phyloP scores from a whole-genome alignment of 2,113 vertebrate genomes.

The Madoqua kirkii region DNA sequence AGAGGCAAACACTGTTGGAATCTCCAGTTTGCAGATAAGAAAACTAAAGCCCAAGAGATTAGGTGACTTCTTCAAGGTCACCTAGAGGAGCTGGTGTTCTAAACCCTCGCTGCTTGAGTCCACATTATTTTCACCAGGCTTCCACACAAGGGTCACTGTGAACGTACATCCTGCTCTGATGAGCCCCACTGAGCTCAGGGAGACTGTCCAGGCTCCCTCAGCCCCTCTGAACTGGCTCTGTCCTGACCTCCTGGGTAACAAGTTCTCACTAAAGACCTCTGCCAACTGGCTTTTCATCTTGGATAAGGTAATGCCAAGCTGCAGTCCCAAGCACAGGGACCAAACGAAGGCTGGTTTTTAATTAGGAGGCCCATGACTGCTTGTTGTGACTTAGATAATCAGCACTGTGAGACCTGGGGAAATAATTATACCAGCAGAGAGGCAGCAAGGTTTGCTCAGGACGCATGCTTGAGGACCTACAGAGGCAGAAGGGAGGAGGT shows the following conservation, averaged over 20 bases:
- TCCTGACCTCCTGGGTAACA: not conserved
- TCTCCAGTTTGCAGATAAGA: not conserved
- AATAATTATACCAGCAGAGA: not conserved
- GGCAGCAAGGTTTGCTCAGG: not conserved
- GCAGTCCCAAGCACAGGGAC: not conserved
- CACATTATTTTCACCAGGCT: not conserved
- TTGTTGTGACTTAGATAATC: not conserved
- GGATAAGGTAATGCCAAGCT: not conserved
- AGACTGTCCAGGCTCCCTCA: not conserved
- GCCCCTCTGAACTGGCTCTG: not conserved
- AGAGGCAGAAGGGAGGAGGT: not conserved
- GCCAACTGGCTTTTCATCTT: not conserved
- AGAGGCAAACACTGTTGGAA: not conserved
- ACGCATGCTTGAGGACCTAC: fast-evolving
- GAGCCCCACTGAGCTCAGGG: no score
- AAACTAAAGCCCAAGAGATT: not conserved
- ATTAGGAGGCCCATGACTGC: not conserved
- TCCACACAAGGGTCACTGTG: no score
- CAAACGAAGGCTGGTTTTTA: slow-evolving; percentile 6
- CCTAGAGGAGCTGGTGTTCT: not conserved
- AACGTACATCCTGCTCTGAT: not conserved
- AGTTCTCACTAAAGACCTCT: not conserved
- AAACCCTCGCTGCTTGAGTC: not conserved
- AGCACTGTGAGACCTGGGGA: not conserved
- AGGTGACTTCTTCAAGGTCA: not conserved